Evolutionary conservation across 2,113 vertebrate genomes (phyloP).

Genomic region (Otis tarda): DNA sequence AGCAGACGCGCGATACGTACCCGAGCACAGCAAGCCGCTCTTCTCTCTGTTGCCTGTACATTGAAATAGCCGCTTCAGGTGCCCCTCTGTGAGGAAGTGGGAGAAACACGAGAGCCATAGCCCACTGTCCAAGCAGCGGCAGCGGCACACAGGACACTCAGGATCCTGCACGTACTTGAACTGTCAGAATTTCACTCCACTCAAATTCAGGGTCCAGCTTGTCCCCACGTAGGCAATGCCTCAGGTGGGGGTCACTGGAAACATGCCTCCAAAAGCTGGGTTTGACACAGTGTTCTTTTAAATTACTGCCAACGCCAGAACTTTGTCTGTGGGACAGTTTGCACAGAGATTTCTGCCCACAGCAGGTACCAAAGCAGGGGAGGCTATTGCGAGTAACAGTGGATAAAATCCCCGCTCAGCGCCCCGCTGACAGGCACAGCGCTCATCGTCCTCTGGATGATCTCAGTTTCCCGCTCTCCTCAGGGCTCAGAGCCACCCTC

Average conservation of each 20-base stretch:
- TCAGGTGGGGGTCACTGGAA: neutral
- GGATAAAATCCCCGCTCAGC: neutral
- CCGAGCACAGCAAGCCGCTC: neutral
- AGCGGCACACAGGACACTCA: neutral
- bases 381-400: neutral
- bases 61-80: neutral
- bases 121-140: neutral
- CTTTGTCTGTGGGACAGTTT: neutral
- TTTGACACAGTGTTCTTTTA: neutral
- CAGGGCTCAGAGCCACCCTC: neutral
- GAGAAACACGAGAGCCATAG: neutral
- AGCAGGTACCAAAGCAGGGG: neutral
- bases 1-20: neutral
- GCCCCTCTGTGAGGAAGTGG: neutral
- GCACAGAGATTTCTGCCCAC: neutral
- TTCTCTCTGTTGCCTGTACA: neutral
- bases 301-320: neutral
- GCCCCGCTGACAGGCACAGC: neutral
- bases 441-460: neutral
- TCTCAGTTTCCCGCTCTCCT: neutral
- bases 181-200: neutral
- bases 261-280: neutral
- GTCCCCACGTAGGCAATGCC: neutral
- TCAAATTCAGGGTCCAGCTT: neutral
- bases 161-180: rapidly evolving